Percentiles rank a stretch among this genome's conserved stretches.
Conservation (phyloP, 2,888 invertebrate genomes). For the Eristalis arbustorum region DNA sequence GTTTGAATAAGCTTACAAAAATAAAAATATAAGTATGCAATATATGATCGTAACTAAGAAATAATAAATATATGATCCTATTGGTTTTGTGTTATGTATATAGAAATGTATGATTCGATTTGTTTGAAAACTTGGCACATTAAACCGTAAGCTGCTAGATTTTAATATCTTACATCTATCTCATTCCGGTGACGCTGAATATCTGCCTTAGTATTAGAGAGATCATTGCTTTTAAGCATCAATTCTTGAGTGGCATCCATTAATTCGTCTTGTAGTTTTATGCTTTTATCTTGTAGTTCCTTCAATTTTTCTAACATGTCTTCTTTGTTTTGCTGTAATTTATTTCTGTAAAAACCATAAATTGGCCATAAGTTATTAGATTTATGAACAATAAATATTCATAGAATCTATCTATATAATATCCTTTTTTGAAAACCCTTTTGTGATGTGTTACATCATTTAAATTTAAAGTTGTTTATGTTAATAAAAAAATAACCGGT, state of each 20-base stretch:
- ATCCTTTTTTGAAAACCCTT: too few species aligned
- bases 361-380: too few species aligned
- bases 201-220: conserved; percentile 81
- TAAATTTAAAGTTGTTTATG: too few species aligned
- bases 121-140: neutral
- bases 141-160: neutral
- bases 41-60: neutral
- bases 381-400: neutral
- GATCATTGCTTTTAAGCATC: conserved; percentile 81
- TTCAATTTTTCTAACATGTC: conserved; percentile 81
- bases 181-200: conserved; percentile 82
- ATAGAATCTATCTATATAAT: neutral
- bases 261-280: conserved; percentile 82
- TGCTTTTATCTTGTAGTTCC: conserved; percentile 82
- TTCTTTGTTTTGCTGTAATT: conserved; percentile 79
- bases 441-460: too few species aligned
- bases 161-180: conserved; percentile 82
- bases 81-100: neutral
- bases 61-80: neutral
- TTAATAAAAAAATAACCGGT: too few species aligned
- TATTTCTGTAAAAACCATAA: conserved; percentile 75
- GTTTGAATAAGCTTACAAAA: neutral
- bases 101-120: neutral
- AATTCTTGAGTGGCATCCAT: conserved; percentile 82
- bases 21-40: neutral